These are phyloP conservation scores for Drosophila kohkoa DNA, from an alignment of 1,140 invertebrate genomes.

Conservation along the genomic window DNA sequence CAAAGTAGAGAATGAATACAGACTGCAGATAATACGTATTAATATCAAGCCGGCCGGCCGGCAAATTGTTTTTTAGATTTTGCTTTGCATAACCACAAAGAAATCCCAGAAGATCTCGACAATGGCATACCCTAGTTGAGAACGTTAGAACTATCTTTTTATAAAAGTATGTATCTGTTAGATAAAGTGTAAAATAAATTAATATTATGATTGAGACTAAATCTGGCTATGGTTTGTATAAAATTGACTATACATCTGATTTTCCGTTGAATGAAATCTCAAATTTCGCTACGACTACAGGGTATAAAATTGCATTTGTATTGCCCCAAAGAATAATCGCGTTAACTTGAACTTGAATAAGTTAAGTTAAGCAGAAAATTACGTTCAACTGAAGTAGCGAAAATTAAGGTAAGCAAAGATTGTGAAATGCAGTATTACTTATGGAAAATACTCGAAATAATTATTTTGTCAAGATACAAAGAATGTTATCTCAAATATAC, in stretches of 20 bases:
- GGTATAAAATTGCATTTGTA: neutral
- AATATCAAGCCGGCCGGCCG: conserved; percentile 33
- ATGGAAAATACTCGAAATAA: no score
- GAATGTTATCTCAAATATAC: neutral
- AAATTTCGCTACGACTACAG: neutral
- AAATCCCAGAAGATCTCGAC: neutral
- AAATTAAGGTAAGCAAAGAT: no score
- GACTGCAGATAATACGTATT: conserved; percentile 14
- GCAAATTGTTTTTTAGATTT: conserved; percentile 22
- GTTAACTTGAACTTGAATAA: no score
- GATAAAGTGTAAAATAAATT: no score
- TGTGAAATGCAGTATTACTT: no score
- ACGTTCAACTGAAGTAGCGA: neutral
- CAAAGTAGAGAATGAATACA: neutral
- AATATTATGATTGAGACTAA: no score
- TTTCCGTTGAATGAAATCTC: no score
- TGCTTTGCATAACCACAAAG: neutral
- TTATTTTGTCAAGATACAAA: no score
- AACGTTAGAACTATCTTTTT: no score
- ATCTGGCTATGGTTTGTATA: no score
- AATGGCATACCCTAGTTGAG: neutral
- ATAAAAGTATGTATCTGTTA: no score
- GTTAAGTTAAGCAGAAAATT: neutral
- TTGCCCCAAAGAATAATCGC: neutral
- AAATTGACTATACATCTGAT: no score